These are phyloP conservation scores for Gallinago undulata DNA, from an alignment of 2,113 vertebrate species.

Conservation along the genomic window DNA sequence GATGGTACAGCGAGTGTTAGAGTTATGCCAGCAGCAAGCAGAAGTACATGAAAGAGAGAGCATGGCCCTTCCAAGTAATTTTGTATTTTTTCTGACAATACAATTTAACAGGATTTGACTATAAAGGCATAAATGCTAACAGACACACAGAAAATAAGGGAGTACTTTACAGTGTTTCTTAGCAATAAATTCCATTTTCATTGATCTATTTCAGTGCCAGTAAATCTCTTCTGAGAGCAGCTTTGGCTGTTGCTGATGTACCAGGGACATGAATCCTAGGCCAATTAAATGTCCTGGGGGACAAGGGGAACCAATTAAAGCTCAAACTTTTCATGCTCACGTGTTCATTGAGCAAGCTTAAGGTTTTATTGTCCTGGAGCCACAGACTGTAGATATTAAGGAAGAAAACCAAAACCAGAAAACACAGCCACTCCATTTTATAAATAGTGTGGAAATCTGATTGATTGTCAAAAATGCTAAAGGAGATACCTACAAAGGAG, in stretches of 20 bases:
- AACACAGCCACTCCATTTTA: neutral
- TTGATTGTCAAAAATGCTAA: neutral
- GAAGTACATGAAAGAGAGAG: neutral
- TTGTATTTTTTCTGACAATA: neutral
- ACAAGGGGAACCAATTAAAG: neutral
- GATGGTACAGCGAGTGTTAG: neutral
- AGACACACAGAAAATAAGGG: neutral
- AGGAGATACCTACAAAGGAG: neutral
- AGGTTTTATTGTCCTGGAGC: neutral
- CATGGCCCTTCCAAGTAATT: neutral
- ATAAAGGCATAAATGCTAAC: neutral
- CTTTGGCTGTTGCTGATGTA: neutral
- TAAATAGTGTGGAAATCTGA: neutral
- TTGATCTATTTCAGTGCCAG: neutral
- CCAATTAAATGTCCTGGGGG: neutral
- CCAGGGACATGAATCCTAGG: neutral
- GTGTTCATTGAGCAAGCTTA: neutral
- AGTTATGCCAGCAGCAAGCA: neutral
- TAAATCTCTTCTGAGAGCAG: neutral
- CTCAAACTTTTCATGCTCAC: neutral
- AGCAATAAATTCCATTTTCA: neutral
- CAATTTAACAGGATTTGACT: neutral
- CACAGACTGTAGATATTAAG: neutral
- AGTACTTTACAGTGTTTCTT: neutral
- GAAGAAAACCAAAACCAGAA: neutral